phyloP scores from a whole-genome alignment of 2,888 invertebrate species.

The Drosophila quinaria region DNA sequence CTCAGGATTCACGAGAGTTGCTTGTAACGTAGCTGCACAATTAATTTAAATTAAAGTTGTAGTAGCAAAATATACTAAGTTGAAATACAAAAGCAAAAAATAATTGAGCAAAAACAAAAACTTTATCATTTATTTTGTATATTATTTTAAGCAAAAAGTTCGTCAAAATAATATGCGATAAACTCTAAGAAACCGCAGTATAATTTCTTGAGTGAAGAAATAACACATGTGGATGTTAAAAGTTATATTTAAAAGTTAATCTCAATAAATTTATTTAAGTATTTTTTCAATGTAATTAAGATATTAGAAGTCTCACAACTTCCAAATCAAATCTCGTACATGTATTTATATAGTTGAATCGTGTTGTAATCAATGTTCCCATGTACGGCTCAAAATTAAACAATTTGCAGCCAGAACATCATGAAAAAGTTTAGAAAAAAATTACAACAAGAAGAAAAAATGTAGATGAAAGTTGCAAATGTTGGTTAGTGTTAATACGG shows the following conservation, averaged over 20 bases:
- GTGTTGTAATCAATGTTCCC: conserved; percentile 69
- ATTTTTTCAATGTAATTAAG: not conserved
- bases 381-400: conserved; percentile 57
- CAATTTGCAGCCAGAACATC: conserved; percentile 32
- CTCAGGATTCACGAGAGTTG: conserved; percentile 38
- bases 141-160: no score
- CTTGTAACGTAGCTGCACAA: not conserved
- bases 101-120: no score
- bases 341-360: conserved; percentile 28
- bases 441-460: conserved; percentile 8
- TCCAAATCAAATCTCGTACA: conserved; percentile 20
- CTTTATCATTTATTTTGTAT: no score
- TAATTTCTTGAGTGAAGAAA: no score
- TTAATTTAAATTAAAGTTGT: not conserved
- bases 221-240: no score
- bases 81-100: no score
- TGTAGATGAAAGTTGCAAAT: conserved; percentile 1
- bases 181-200: no score
- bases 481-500: conserved; percentile 8
- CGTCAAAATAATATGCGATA: not conserved
- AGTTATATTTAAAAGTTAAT: no score
- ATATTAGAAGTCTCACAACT: not conserved
- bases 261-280: not conserved
- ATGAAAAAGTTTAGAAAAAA: conserved; percentile 13
- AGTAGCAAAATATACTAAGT: not conserved